These are phyloP conservation scores for Galaxias olidus DNA, from an alignment of 2,797 vertebrate genomes.

Conservation along the genomic window DNA sequence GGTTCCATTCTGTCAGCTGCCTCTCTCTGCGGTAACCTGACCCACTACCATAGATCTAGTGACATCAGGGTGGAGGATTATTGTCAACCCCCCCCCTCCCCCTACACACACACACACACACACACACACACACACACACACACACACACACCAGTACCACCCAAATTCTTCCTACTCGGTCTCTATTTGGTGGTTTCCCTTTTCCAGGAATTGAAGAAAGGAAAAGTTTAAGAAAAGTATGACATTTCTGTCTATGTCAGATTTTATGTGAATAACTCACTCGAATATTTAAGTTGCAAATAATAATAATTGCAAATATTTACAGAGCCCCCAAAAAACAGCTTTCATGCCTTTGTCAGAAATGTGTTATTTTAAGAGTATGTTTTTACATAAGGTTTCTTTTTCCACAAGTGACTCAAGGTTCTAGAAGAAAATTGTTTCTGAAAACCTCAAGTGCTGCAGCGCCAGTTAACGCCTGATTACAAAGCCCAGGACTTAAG, in stretches of 20 bases:
- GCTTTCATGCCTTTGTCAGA: too few species aligned
- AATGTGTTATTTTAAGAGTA: too few species aligned
- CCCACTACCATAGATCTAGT: constrained; percentile 55
- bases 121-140: too few species aligned
- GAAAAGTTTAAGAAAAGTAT: too few species aligned
- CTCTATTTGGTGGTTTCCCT: not conserved
- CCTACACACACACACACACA: too few species aligned
- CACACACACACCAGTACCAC: too few species aligned
- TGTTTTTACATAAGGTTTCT: constrained; percentile 1
- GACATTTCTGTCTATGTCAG: too few species aligned
- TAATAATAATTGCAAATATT: too few species aligned
- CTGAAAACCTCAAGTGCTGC: constrained; percentile 15
- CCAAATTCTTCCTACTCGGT: not conserved
- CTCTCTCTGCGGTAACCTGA: constrained; percentile 55
- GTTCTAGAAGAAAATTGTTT: constrained; percentile 29
- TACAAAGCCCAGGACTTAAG: not conserved
- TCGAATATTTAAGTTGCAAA: too few species aligned
- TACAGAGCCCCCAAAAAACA: too few species aligned
- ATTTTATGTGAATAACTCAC: too few species aligned
- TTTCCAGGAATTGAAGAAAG: not conserved
- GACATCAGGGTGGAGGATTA: constrained; percentile 43
- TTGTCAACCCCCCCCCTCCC: constrained; percentile 3
- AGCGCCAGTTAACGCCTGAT: constrained; percentile 23
- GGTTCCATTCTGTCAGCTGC: constrained; percentile 67
- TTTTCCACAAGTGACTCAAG: constrained; percentile 22